phyloP scores from a whole-genome alignment of 1,140 invertebrate species.

The Drosophila tani region DNA sequence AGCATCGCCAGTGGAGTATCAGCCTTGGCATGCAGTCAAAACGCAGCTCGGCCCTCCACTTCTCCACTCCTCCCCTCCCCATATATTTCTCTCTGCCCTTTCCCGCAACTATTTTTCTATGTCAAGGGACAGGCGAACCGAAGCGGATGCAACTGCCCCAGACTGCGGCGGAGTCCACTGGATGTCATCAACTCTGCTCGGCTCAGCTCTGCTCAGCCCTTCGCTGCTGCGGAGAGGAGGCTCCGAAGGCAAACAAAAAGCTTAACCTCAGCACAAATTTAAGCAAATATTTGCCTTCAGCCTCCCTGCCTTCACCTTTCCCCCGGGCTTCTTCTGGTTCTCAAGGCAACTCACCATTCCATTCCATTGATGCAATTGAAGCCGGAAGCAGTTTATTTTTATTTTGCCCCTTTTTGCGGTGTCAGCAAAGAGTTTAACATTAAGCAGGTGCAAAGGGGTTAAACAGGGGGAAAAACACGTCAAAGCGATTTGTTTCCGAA shows the following conservation, averaged over 20 bases:
- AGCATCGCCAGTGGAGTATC: conserved; percentile 65
- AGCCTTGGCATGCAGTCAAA: conserved; percentile 81
- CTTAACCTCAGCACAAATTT: conserved; percentile 84
- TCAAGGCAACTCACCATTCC: conserved; percentile 26
- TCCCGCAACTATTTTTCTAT: conserved; percentile 79
- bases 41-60: conserved; percentile 55
- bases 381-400: conserved; percentile 69
- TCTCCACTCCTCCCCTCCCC: neutral
- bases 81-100: conserved; percentile 12
- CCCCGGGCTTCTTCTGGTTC: neutral
- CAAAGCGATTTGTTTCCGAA: neutral
- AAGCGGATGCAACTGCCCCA: conserved; percentile 43
- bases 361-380: conserved; percentile 76
- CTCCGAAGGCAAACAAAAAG: conserved; percentile 73
- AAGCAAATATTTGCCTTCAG: conserved; percentile 77
- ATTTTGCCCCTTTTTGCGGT: conserved; percentile 50
- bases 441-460: conserved; percentile 52
- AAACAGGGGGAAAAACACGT: conserved; percentile 3
- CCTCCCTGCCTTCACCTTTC: conserved; percentile 6
- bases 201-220: conserved; percentile 2
- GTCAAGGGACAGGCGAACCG: conserved; percentile 50
- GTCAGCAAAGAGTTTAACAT: conserved; percentile 68
- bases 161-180: conserved; percentile 62
- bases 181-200: conserved; percentile 65
- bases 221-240: neutral